A percentile compares a stretch with the other conserved stretches of the same genome.
Conservation (phyloP, 2,888 invertebrate species). For the Polietes domitor region DNA sequence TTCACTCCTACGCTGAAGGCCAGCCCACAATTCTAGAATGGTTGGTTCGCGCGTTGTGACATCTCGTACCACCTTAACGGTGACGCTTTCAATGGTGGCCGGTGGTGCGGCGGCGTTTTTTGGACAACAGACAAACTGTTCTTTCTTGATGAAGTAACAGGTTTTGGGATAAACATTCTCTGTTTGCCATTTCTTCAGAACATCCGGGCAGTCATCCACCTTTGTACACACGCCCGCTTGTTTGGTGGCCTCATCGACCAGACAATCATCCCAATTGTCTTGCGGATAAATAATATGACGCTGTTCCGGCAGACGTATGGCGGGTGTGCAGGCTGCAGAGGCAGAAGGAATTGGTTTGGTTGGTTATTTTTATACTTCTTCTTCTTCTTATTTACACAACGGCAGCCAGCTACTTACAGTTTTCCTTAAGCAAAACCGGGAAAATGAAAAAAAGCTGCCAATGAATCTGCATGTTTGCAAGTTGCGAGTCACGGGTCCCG, state of each 20-base stretch:
- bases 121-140: slow-evolving; percentile 75
- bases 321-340: slow-evolving; percentile 64
- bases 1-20: slow-evolving; percentile 67
- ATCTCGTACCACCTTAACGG: background rate
- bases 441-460: background rate
- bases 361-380: slow-evolving; percentile 3
- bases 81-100: background rate
- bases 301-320: slow-evolving; percentile 68
- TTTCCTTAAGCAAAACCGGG: slow-evolving; percentile 42
- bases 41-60: background rate
- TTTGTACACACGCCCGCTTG: slow-evolving; percentile 70
- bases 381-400: no score
- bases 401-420: no score
- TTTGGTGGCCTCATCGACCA: slow-evolving; percentile 64
- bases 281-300: slow-evolving; percentile 72
- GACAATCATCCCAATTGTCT: slow-evolving; percentile 71
- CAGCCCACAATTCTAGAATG: background rate
- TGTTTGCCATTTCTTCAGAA: slow-evolving; percentile 70
- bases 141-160: slow-evolving; percentile 75
- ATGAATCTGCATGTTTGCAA: slow-evolving; percentile 1
- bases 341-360: background rate
- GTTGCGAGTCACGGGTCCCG: no score
- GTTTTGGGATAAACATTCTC: slow-evolving; percentile 72
- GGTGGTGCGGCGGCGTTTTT: background rate
- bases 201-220: slow-evolving; percentile 72